These are phyloP conservation scores for Drosophila murphyi DNA, from an alignment of 1,140 invertebrate genomes.

Conservation along the genomic window DNA sequence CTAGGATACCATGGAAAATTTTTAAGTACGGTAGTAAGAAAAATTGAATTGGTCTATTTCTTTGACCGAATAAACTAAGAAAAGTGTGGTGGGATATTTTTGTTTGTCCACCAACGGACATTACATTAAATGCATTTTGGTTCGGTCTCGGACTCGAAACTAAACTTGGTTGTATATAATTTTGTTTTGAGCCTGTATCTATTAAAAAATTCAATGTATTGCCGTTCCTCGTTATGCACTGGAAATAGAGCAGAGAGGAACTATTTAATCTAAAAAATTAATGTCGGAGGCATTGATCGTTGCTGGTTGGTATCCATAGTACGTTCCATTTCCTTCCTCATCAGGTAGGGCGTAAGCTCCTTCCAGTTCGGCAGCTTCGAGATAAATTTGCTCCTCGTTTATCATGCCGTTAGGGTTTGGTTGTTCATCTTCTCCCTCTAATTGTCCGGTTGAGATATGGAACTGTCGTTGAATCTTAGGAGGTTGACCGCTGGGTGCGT, in stretches of 20 bases:
- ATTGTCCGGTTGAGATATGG: too few species aligned
- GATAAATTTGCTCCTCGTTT: too few species aligned
- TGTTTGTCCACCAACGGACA: constrained; percentile 15
- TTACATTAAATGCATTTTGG: constrained; percentile 5
- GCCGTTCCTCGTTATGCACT: constrained; percentile 7
- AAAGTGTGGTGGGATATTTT: constrained; percentile 13
- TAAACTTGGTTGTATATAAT: constrained; percentile 6
- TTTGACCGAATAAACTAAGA: not conserved
- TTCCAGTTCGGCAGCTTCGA: too few species aligned
- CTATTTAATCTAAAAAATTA: not conserved
- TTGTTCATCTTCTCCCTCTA: too few species aligned
- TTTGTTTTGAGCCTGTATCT: constrained; percentile 12
- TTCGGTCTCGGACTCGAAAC: constrained; percentile 2
- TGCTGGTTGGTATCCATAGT: too few species aligned
- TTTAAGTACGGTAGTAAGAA: not conserved
- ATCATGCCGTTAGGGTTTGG: too few species aligned
- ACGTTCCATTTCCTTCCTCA: too few species aligned
- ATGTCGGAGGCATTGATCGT: too few species aligned
- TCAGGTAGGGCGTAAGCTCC: too few species aligned
- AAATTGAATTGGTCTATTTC: not conserved
- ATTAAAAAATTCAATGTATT: constrained; percentile 1
- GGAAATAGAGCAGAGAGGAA: constrained; percentile 14
- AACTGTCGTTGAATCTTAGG: too few species aligned
- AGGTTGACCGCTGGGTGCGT: too few species aligned
- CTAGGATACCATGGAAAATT: not conserved